A percentile compares a stretch with the other conserved stretches of the same genome.
These are phyloP conservation scores for Nomada fabriciana DNA, from an alignment of 2,888 invertebrate genomes.

Conservation along the genomic window DNA sequence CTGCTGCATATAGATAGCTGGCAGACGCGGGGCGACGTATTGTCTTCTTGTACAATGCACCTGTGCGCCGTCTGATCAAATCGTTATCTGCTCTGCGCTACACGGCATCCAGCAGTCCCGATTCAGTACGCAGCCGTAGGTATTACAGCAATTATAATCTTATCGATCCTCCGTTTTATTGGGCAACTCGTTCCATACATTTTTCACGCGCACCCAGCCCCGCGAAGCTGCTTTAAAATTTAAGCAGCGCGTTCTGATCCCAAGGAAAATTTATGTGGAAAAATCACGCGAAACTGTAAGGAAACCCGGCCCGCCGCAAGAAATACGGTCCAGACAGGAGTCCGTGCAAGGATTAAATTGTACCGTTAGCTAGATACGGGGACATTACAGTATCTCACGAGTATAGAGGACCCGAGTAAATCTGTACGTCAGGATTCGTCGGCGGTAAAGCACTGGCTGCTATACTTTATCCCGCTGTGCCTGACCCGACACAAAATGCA, in stretches of 20 bases:
- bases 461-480: slow-evolving; percentile 31
- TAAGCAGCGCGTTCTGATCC: neutral
- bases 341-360: slow-evolving; percentile 53
- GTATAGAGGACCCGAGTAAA: slow-evolving; percentile 45
- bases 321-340: slow-evolving; percentile 26
- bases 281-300: slow-evolving; percentile 22
- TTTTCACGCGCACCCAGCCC: too few relatives aligned
- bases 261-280: neutral
- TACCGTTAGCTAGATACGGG: slow-evolving; percentile 34
- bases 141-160: too few relatives aligned
- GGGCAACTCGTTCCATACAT: too few relatives aligned
- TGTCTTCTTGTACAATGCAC: slow-evolving; percentile 46
- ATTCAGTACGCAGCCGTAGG: too few relatives aligned
- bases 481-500: slow-evolving; percentile 41
- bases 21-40: slow-evolving; percentile 39
- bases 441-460: slow-evolving; percentile 31
- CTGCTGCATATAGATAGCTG: slow-evolving; percentile 51
- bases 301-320: slow-evolving; percentile 9
- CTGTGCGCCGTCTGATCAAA: slow-evolving; percentile 42
- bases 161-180: too few relatives aligned
- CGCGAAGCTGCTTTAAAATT: neutral
- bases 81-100: slow-evolving; percentile 46
- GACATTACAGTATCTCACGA: slow-evolving; percentile 46
- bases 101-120: neutral
- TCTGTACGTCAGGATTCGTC: slow-evolving; percentile 57